phyloP scores from a whole-genome alignment of 2,113 vertebrate species.

The Scomber japonicus region DNA sequence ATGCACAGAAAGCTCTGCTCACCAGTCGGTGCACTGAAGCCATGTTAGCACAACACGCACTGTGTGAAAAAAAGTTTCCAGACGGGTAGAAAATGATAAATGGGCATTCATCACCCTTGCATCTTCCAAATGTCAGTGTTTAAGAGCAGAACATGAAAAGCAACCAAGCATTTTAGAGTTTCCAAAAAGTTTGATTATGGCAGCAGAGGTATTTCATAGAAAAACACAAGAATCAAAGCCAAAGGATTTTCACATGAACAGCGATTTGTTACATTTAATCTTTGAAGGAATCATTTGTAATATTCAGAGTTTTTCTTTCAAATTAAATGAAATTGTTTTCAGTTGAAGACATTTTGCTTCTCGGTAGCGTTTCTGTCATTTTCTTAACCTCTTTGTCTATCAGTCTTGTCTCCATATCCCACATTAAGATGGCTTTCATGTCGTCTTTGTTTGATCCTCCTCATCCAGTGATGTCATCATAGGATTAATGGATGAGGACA shows the following conservation, averaged over 20 bases:
- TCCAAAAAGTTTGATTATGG: background rate
- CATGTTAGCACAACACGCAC: constrained; percentile 8
- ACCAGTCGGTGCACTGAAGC: constrained; percentile 11
- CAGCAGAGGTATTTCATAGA: background rate
- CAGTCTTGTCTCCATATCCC: too few relatives aligned
- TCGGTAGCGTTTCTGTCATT: too few relatives aligned
- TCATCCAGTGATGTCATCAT: too few relatives aligned
- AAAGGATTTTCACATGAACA: too few relatives aligned
- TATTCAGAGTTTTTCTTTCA: too few relatives aligned
- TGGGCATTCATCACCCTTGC: constrained; percentile 37
- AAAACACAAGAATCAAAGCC: background rate
- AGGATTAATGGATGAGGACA: constrained; percentile 15
- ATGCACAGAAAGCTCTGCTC: constrained; percentile 5
- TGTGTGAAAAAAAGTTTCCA: constrained; percentile 48
- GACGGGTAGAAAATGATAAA: constrained; percentile 49
- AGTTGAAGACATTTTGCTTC: background rate
- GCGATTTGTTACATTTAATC: background rate
- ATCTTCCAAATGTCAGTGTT: constrained; percentile 15
- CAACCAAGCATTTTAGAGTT: background rate
- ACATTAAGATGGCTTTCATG: too few relatives aligned
- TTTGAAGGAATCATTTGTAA: too few relatives aligned
- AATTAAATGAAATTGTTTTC: too few relatives aligned
- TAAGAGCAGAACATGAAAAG: constrained; percentile 37
- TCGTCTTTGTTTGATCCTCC: too few relatives aligned
- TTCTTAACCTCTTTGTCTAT: too few relatives aligned